These are phyloP conservation scores for Taphrorychus bicolor DNA, from an alignment of 2,888 invertebrate genomes.

Conservation along the genomic window DNA sequence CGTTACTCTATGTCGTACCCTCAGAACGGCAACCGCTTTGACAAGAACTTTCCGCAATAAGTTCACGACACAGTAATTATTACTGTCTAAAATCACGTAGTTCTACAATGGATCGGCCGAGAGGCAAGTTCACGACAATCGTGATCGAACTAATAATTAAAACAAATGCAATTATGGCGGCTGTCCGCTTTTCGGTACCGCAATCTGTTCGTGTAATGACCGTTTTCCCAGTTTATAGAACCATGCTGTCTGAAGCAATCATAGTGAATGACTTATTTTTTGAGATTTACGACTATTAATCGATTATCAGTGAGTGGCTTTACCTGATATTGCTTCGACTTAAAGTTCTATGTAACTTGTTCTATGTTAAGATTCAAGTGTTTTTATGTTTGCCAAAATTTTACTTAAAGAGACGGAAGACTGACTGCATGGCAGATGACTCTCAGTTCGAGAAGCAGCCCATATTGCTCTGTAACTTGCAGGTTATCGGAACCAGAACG, in stretches of 20 bases:
- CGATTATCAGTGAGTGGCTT: no score
- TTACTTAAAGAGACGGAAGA: no score
- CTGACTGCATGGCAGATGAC: no score
- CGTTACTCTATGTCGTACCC: neutral
- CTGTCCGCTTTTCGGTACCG: constrained; percentile 32
- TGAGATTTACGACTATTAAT: neutral
- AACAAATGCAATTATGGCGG: constrained; percentile 42
- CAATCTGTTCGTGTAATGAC: constrained; percentile 34
- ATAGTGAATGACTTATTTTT: constrained; percentile 16
- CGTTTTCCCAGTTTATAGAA: constrained; percentile 24
- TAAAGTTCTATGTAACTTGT: no score
- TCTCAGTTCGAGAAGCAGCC: no score
- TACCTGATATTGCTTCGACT: no score
- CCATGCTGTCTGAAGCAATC: constrained; percentile 16
- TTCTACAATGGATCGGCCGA: constrained; percentile 32
- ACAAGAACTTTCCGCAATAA: constrained; percentile 31
- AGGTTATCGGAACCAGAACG: no score
- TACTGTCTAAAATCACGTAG: constrained; percentile 41
- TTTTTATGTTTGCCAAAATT: no score
- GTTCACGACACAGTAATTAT: constrained; percentile 40
- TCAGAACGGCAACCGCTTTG: constrained; percentile 16
- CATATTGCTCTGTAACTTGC: no score
- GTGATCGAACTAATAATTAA: constrained; percentile 42
- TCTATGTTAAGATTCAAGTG: no score
- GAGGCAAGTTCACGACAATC: constrained; percentile 40